phyloP scores from a whole-genome alignment of 1,140 invertebrate genomes.

The Pseudoatta argentina region DNA sequence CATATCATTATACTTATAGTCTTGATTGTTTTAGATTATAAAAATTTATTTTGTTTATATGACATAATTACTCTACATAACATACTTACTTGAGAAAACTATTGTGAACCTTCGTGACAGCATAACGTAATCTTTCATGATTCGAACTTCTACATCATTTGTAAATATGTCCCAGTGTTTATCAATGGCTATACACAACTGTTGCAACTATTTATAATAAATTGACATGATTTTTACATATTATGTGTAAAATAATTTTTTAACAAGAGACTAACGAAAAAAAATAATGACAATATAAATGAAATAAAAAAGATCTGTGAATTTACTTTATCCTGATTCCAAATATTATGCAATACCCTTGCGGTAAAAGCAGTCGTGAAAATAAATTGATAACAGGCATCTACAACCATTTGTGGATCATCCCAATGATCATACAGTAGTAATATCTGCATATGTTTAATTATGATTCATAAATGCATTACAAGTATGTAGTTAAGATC shows the following conservation, averaged over 20 bases:
- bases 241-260: not conserved
- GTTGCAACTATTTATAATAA: not conserved
- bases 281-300: not conserved
- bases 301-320: no score
- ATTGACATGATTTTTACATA: not conserved
- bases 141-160: not conserved
- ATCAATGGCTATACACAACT: not conserved
- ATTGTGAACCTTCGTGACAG: not conserved
- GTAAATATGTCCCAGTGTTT: constrained; percentile 40
- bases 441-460: not conserved
- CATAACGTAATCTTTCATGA: constrained; percentile 1
- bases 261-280: not conserved
- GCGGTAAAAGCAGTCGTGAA: not conserved
- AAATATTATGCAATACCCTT: not conserved
- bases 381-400: not conserved
- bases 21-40: not conserved
- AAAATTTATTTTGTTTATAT: not conserved
- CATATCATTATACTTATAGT: not conserved
- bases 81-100: constrained; percentile 1
- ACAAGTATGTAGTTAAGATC: not conserved
- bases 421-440: constrained; percentile 15
- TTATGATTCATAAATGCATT: constrained; percentile 4
- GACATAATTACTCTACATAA: not conserved
- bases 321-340: constrained; percentile 8
- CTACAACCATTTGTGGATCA: not conserved